A percentile compares a stretch with the other conserved stretches of the same genome.
Evolutionary conservation across 2,888 invertebrate species (phyloP).

Genomic region (Thereva unica): DNA sequence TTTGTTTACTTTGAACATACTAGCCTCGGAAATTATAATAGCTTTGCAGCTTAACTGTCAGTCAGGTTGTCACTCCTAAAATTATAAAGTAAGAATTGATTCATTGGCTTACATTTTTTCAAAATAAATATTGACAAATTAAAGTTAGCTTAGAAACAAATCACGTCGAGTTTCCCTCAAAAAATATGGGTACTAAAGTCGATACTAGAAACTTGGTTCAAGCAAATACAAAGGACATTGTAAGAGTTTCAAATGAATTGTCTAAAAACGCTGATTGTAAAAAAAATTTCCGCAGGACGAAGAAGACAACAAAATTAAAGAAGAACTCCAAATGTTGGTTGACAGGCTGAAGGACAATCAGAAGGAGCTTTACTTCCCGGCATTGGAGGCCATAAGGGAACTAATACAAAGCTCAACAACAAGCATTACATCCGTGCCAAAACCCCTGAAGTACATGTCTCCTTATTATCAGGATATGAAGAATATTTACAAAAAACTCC

Average conservation of each 20-base stretch:
- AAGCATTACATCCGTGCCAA: slow-evolving; percentile 96
- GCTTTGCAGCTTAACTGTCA: too few species aligned
- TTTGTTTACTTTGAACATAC: too few species aligned
- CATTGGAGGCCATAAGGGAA: slow-evolving; percentile 79
- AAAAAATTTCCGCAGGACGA: slow-evolving; percentile 57
- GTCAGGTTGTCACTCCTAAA: too few species aligned
- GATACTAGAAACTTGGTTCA: neutral
- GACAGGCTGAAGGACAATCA: slow-evolving; percentile 65
- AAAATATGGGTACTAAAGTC: too few species aligned
- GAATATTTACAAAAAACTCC: slow-evolving; percentile 75
- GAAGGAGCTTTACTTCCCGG: slow-evolving; percentile 70
- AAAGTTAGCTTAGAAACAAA: too few species aligned
- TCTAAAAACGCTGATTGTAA: neutral
- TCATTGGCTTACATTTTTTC: too few species aligned
- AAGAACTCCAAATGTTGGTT: slow-evolving; percentile 83
- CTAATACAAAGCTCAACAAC: slow-evolving; percentile 91
- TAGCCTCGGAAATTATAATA: too few species aligned
- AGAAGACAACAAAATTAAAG: slow-evolving; percentile 86
- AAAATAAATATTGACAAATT: too few species aligned
- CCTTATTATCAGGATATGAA: slow-evolving; percentile 84
- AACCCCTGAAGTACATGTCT: slow-evolving; percentile 89
- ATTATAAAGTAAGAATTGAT: too few species aligned
- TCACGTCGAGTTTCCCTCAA: too few species aligned
- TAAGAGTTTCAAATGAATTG: neutral
- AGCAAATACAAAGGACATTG: neutral